Conservation (phyloP, 2,113 vertebrate species). For the Ciconia stormi region DNA sequence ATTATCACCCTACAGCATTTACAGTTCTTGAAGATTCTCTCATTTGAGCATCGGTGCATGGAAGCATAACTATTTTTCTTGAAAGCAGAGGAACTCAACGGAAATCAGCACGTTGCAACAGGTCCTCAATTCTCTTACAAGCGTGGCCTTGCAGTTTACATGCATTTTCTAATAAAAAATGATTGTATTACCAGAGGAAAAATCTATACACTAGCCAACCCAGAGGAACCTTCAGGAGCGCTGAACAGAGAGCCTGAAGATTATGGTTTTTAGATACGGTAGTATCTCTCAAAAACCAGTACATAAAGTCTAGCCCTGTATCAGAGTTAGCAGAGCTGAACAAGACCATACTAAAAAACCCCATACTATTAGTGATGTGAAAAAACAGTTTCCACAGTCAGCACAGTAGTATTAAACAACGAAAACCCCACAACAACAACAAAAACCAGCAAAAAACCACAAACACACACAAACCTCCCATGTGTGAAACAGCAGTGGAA, state of each 20-base stretch:
- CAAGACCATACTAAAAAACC: background rate
- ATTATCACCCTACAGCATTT: slow-evolving; percentile 32
- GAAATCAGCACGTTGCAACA: background rate
- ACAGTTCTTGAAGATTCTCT: slow-evolving; percentile 11
- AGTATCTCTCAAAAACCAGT: background rate
- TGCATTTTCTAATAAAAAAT: background rate
- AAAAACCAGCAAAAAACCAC: too few species aligned
- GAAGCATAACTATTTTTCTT: background rate
- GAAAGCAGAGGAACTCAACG: background rate
- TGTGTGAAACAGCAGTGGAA: background rate
- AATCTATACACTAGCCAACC: background rate
- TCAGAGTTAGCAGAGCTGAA: background rate
- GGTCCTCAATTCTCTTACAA: background rate
- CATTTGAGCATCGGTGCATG: slow-evolving; percentile 4
- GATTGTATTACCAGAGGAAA: background rate
- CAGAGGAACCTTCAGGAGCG: background rate
- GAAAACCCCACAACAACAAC: too few species aligned
- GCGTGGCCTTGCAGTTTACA: background rate
- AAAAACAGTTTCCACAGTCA: background rate
- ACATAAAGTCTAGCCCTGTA: background rate
- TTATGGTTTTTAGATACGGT: accelerated
- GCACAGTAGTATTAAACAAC: background rate
- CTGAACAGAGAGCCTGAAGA: background rate
- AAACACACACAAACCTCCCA: background rate
- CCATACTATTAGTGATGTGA: background rate